These are phyloP conservation scores for Iguana delicatissima DNA, from an alignment of 2,797 vertebrate genomes.

Conservation along the genomic window DNA sequence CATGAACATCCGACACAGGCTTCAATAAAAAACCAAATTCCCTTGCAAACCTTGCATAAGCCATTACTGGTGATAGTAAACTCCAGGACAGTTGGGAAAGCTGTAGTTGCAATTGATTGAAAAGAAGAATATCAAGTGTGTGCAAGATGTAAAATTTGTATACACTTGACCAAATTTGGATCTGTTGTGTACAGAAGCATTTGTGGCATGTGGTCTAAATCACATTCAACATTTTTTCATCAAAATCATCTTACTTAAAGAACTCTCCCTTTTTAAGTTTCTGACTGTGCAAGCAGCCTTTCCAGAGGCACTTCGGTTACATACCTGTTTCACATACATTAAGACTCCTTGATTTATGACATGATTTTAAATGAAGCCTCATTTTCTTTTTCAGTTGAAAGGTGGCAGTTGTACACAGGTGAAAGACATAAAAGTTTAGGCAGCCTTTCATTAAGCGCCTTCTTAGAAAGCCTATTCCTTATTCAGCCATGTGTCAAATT, in stretches of 20 bases:
- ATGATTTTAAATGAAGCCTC: slow-evolving; percentile 61
- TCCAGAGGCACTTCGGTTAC: not conserved
- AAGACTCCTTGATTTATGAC: slow-evolving; percentile 25
- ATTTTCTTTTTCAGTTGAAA: slow-evolving; percentile 39
- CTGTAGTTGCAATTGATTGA: slow-evolving; percentile 18
- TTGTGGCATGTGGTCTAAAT: slow-evolving; percentile 13
- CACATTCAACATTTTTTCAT: slow-evolving; percentile 39
- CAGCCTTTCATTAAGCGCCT: slow-evolving; percentile 48
- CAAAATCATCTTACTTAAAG: not conserved
- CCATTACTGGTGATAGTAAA: slow-evolving; percentile 23
- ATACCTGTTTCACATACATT: not conserved
- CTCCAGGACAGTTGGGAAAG: slow-evolving; percentile 10
- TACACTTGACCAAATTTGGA: slow-evolving; percentile 7
- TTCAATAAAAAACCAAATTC: slow-evolving; percentile 53
- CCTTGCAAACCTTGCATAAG: slow-evolving; percentile 33
- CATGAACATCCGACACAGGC: slow-evolving; percentile 57
- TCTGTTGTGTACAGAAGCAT: slow-evolving; percentile 14
- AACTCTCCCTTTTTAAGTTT: slow-evolving; percentile 17
- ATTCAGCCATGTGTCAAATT: slow-evolving; percentile 34
- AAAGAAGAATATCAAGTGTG: not conserved
- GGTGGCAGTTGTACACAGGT: slow-evolving; percentile 39
- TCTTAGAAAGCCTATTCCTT: slow-evolving; percentile 41
- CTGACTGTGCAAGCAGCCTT: not conserved
- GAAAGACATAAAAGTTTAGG: slow-evolving; percentile 41
- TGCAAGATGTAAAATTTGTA: slow-evolving; percentile 19